phyloP scores from a whole-genome alignment of 2,113 vertebrate genomes.

The Stegostoma tigrinum region DNA sequence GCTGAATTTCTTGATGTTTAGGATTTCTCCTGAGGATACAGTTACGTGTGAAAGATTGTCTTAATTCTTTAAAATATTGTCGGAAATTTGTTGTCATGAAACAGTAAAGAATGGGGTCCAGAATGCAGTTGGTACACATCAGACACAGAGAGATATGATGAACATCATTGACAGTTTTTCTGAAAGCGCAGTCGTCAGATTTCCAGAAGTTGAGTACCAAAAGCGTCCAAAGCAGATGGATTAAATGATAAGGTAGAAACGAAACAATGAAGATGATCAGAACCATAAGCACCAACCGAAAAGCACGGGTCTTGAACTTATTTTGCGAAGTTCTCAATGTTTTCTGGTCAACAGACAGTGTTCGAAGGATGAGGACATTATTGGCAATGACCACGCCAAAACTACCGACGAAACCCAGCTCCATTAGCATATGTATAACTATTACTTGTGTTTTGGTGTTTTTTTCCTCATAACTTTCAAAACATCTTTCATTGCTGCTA shows the following conservation, averaged over 20 bases:
- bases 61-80: neutral
- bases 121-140: neutral
- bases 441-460: neutral
- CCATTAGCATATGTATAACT: neutral
- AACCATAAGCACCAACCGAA: rapidly evolving
- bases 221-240: neutral
- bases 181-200: neutral
- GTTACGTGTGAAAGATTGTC: too few species aligned
- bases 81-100: neutral
- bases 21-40: neutral
- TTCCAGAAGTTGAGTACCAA: neutral
- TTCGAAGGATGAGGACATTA: neutral
- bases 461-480: neutral
- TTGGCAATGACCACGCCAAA: neutral
- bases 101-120: rapidly evolving
- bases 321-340: neutral
- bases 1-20: too few species aligned
- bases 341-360: neutral
- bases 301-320: neutral
- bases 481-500: neutral
- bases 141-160: neutral
- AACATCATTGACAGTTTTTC: neutral
- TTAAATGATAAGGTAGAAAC: conserved; percentile 6
- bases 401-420: neutral
- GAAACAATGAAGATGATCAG: neutral